These are phyloP conservation scores for Leptoclinus maculatus DNA, from an alignment of 2,797 vertebrate species.

Conservation along the genomic window DNA sequence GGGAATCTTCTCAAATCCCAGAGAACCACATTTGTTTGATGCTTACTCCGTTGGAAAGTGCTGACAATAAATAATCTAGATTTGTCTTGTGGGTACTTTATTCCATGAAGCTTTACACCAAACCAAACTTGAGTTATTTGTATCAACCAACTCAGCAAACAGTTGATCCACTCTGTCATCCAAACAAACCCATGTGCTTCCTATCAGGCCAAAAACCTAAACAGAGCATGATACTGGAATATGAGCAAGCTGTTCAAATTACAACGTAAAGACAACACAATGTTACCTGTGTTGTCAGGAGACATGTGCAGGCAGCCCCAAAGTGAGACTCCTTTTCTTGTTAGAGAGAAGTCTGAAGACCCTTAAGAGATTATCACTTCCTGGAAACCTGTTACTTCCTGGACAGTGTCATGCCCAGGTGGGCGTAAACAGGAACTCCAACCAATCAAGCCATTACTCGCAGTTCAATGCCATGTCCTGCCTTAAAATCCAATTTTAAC, in stretches of 20 bases:
- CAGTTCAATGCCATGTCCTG: background rate
- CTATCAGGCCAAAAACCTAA: background rate
- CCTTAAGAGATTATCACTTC: background rate
- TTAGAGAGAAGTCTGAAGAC: background rate
- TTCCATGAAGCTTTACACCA: background rate
- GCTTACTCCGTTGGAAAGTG: background rate
- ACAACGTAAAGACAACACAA: background rate
- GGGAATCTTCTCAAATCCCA: conserved; percentile 19
- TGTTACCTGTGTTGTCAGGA: conserved; percentile 1
- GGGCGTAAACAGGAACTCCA: background rate
- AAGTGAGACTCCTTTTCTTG: background rate
- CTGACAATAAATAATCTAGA: background rate
- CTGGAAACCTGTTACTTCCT: conserved; percentile 15
- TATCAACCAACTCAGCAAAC: background rate
- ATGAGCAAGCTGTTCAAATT: background rate
- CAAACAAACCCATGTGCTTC: background rate
- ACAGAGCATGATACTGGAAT: background rate
- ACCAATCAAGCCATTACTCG: background rate
- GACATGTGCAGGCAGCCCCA: background rate
- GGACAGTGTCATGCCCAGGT: background rate
- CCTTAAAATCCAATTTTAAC: background rate
- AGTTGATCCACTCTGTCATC: background rate
- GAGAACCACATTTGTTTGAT: conserved; percentile 16
- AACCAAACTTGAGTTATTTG: background rate
- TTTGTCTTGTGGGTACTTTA: background rate